These are phyloP conservation scores for Delichon dasypus DNA, from an alignment of 2,797 vertebrate species.

Conservation along the genomic window DNA sequence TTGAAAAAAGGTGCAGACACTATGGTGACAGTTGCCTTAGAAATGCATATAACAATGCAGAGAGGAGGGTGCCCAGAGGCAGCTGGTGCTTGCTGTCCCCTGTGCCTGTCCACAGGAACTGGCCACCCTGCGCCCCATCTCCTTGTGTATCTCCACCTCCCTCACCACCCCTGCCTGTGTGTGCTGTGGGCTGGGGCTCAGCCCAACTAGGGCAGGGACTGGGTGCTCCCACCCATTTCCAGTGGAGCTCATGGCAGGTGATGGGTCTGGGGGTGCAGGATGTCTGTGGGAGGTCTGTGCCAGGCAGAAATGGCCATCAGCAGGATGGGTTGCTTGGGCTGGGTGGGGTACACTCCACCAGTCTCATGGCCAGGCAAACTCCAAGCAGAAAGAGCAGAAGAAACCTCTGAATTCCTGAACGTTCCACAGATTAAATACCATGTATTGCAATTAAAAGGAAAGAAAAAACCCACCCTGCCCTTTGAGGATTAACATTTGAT, in stretches of 20 bases:
- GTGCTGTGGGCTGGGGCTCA: not conserved
- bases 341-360: not conserved
- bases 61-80: not conserved
- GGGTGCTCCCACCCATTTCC: not conserved
- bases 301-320: not conserved
- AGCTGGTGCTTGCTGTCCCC: not conserved
- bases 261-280: not conserved
- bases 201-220: rapidly evolving
- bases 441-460: not conserved
- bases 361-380: not conserved
- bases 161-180: not conserved
- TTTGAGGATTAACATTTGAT: not conserved
- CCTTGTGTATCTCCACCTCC: rapidly evolving
- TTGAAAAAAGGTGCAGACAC: constrained; percentile 11
- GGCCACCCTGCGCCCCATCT: too few relatives aligned
- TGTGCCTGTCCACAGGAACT: not conserved
- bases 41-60: not conserved
- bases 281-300: not conserved
- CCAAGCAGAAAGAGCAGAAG: not conserved
- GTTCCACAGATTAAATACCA: not conserved
- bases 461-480: not conserved
- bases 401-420: not conserved
- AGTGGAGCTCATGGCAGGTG: rapidly evolving
- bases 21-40: constrained; percentile 59
- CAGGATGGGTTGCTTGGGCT: not conserved